Evolutionary conservation across 2,113 vertebrate genomes (phyloP).

Genomic region (Symphodus melops): DNA sequence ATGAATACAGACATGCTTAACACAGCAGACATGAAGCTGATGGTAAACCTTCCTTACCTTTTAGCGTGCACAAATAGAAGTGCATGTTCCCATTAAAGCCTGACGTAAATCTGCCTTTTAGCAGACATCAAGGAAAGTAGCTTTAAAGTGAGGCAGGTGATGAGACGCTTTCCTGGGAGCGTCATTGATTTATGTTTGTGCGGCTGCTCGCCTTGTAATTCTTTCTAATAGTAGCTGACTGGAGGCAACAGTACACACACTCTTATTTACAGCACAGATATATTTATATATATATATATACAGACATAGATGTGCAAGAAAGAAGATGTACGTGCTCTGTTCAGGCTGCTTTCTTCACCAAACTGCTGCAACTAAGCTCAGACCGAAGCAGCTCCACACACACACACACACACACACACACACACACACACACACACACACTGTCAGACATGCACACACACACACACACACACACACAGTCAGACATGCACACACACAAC

Average conservation of each 20-base stretch:
- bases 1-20: not conserved
- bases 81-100: not conserved
- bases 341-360: not conserved
- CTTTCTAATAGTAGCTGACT: constrained; percentile 4
- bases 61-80: constrained; percentile 10
- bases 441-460: no score
- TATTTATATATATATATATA: not conserved
- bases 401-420: no score
- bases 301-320: no score
- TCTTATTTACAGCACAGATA: not conserved
- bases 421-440: no score
- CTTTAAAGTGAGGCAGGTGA: constrained; percentile 6
- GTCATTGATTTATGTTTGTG: constrained; percentile 13
- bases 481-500: no score
- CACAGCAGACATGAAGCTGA: not conserved
- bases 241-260: not conserved
- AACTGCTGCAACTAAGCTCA: no score
- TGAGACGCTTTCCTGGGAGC: not conserved
- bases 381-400: no score
- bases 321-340: no score
- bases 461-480: no score
- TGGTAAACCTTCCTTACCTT: not conserved
- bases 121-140: constrained; percentile 2
- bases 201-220: constrained; percentile 5
- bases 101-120: constrained; percentile 25